Percentiles rank a stretch among this genome's conserved stretches.
phyloP scores from a whole-genome alignment of 2,888 invertebrate genomes.

The Lycocerus yunnanus region DNA sequence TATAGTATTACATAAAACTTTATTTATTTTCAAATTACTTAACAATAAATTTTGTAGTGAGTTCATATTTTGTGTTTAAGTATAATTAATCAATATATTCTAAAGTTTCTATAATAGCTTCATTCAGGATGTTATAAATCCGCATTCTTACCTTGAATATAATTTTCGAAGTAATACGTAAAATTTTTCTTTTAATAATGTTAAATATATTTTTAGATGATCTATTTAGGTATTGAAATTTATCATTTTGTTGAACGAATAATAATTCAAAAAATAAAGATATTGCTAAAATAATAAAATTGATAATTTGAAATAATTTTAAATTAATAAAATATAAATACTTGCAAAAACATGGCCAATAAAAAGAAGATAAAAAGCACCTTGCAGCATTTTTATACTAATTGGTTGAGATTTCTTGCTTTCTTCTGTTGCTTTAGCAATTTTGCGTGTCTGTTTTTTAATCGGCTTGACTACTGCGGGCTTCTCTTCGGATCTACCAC shows the following conservation, averaged over 20 bases:
- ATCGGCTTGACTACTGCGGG: constrained; percentile 26
- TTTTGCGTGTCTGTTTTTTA: constrained; percentile 41
- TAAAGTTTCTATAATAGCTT: constrained; percentile 4
- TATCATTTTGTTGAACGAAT: background rate
- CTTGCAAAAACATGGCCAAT: constrained; percentile 68
- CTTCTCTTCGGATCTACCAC: constrained; percentile 52
- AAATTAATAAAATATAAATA: constrained; percentile 38
- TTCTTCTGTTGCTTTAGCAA: constrained; percentile 44
- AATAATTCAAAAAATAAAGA: background rate
- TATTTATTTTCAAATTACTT: background rate
- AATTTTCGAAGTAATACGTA: background rate
- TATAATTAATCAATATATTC: constrained; percentile 6
- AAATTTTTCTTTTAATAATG: background rate
- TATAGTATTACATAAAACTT: background rate
- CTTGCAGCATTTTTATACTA: constrained; percentile 72
- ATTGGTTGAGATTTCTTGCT: constrained; percentile 64
- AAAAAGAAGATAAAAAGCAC: constrained; percentile 72
- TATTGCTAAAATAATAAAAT: background rate
- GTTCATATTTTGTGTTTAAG: too few species aligned
- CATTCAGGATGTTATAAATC: background rate
- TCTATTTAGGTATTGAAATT: background rate
- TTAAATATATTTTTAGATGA: background rate
- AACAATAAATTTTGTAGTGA: background rate
- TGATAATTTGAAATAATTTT: background rate
- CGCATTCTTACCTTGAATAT: background rate